Evolutionary conservation across 2,888 invertebrate genomes (phyloP), one percentile per base, ranked within the genome.

Genomic region (Caenorhabditis becei): DNA sequence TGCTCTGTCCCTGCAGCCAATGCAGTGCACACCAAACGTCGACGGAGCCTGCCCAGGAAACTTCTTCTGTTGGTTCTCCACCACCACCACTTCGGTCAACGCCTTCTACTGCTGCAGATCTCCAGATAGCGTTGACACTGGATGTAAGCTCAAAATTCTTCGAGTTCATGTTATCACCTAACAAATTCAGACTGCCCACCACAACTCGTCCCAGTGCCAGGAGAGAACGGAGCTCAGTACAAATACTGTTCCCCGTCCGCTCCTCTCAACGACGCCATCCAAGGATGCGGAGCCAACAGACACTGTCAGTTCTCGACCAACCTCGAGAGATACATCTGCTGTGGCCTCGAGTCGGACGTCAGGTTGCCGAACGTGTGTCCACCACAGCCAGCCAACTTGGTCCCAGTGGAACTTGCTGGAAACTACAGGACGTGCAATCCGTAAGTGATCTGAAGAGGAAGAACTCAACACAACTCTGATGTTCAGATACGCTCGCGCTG

Each of bases 1-100:
- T 24, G 90, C 90, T 10, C 86, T 91, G 18, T 89, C 89, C 3
- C 88, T 91, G n/a, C 90, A 90, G 75, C 89, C 90, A 23, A 89
- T 89, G 89, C 90, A 91, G 80, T 91, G 91, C 77, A 90, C 90
- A 11, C 91, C 91, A 35, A 91, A 89, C 67, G 89, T 91, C 37
- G 90, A 89, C 65, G 90, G 90, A 47, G 88, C 90, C 4, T 91
- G 90, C 71, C 90, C 90, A 0, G 87, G 90, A 47, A 89, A 89
- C 85, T 91, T 91, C 84, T 91, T 90, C 88, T 91, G 91, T 77
- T 91, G 90, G 90, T 87, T 87, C 87, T 90, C 89, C 7, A 88
- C 91, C 28, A 88, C 89, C 1, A 85, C 87, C 14, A 87, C 89
- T 16, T 86, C 89, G 18, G 89, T 89, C 49, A 90, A 90, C 78